Conservation (phyloP, 2,888 invertebrate species). For the Drosophila neotestacea region DNA sequence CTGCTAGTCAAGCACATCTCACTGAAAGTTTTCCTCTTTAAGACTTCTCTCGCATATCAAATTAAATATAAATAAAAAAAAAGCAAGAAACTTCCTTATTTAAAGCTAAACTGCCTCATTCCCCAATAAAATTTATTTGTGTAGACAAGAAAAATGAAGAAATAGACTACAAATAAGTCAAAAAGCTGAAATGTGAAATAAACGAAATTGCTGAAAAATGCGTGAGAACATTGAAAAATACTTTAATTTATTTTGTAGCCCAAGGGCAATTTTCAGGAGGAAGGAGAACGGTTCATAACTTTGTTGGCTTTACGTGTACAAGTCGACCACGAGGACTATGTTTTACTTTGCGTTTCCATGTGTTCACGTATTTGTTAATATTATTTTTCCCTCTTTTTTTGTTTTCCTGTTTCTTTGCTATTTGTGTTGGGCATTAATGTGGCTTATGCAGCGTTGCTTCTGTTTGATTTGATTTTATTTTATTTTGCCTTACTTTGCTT, state of each 20-base stretch:
- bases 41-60: constrained; percentile 16
- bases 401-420: constrained; percentile 19
- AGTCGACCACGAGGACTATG: not conserved
- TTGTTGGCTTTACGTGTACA: constrained; percentile 38
- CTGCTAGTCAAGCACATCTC: not conserved
- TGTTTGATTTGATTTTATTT: constrained; percentile 46
- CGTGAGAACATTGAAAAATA: constrained; percentile 54
- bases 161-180: constrained; percentile 35
- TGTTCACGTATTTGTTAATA: constrained; percentile 28
- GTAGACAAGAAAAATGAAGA: constrained; percentile 50
- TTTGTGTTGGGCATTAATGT: constrained; percentile 67
- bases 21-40: not conserved
- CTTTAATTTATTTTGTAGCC: constrained; percentile 72
- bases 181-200: constrained; percentile 10
- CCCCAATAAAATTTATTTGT: constrained; percentile 40
- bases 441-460: constrained; percentile 49
- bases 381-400: constrained; percentile 26
- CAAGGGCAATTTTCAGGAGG: constrained; percentile 38
- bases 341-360: constrained; percentile 27
- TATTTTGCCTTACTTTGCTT: constrained; percentile 41
- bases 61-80: constrained; percentile 40
- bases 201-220: constrained; percentile 29
- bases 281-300: constrained; percentile 45
- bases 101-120: constrained; percentile 14
- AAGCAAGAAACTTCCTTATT: constrained; percentile 11